These are phyloP conservation scores for Geococcyx californianus DNA, from an alignment of 2,113 vertebrate species.

Conservation along the genomic window DNA sequence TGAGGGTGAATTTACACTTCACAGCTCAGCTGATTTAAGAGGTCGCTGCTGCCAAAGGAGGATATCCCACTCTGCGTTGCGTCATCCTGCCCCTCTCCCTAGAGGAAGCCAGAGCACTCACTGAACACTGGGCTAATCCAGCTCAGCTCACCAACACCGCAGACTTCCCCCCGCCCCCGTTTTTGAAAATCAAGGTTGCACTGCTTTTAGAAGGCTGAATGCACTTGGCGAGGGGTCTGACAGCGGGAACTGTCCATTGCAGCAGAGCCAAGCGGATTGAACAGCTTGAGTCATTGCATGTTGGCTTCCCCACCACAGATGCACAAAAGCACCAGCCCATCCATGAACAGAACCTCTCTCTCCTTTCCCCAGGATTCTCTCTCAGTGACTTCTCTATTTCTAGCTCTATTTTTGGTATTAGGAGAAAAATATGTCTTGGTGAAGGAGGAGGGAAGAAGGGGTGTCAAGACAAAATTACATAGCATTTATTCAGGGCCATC, in stretches of 20 bases:
- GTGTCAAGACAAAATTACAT: slow-evolving; percentile 55
- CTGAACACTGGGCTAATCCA: slow-evolving; percentile 19
- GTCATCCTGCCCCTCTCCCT: neutral
- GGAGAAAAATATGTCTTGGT: neutral
- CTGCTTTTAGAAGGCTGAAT: neutral
- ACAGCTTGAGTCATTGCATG: neutral
- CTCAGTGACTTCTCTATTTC: neutral
- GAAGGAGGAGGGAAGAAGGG: slow-evolving; percentile 54
- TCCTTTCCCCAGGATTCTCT: slow-evolving; percentile 5
- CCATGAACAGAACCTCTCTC: neutral
- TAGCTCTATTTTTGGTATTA: slow-evolving; percentile 27
- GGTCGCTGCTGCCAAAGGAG: slow-evolving; percentile 36
- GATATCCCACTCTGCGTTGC: slow-evolving; percentile 21
- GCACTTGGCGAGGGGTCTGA: fast-evolving
- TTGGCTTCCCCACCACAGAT: neutral
- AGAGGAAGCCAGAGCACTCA: neutral
- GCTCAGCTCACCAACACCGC: neutral
- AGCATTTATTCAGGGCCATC: slow-evolving; percentile 62
- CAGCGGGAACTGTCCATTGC: neutral
- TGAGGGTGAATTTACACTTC: slow-evolving; percentile 31
- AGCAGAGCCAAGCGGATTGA: neutral
- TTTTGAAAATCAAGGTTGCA: neutral
- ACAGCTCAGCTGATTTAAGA: slow-evolving; percentile 53
- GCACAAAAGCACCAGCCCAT: neutral
- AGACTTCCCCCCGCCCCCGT: fast-evolving